Evolutionary conservation across 2,797 vertebrate genomes (phyloP).

Genomic region (Phalanger gymnotis): DNA sequence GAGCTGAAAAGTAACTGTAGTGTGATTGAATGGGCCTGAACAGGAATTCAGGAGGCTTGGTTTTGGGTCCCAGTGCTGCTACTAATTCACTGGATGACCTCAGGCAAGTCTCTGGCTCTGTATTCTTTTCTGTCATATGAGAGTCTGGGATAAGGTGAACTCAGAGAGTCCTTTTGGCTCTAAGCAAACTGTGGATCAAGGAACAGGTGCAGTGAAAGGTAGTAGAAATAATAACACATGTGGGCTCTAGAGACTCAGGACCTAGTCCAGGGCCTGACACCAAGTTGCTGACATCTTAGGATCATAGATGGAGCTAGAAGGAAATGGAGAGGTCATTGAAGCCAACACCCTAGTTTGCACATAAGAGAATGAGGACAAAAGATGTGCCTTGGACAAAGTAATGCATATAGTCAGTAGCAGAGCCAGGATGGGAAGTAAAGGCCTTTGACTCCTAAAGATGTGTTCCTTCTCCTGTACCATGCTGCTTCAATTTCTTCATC

Average conservation of each 20-base stretch:
- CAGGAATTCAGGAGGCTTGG: neutral
- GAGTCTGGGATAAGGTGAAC: neutral
- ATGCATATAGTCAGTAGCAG: neutral
- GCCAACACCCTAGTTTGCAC: neutral
- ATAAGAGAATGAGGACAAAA: neutral
- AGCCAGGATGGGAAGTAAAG: neutral
- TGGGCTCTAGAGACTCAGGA: neutral
- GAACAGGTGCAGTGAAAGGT: neutral
- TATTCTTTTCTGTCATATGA: neutral
- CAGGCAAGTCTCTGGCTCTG: neutral
- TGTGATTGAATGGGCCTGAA: neutral
- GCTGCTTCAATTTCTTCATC: neutral
- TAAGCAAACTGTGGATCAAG: neutral
- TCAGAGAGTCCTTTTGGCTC: neutral
- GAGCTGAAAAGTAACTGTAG: neutral
- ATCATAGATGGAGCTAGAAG: neutral
- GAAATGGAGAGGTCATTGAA: neutral
- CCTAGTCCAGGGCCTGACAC: neutral
- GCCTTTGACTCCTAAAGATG: neutral
- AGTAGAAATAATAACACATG: neutral
- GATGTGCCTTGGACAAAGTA: neutral
- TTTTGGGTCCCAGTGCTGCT: neutral
- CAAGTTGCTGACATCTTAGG: neutral
- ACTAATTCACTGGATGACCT: neutral
- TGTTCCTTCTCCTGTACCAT: neutral